These are phyloP conservation scores for Pectinophora gossypiella DNA, from an alignment of 1,140 invertebrate species.

Conservation along the genomic window DNA sequence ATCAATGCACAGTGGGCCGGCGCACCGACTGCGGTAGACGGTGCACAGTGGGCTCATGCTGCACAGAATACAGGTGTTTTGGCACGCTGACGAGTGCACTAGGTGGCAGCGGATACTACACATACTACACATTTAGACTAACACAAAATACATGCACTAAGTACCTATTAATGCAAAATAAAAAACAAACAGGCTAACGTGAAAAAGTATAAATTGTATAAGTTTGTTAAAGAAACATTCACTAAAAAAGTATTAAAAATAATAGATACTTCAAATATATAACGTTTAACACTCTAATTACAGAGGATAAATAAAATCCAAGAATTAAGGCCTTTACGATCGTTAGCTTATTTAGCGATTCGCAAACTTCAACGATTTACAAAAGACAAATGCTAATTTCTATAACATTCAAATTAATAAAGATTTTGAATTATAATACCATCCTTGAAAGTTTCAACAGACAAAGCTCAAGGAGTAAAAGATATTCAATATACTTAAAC, in stretches of 20 bases:
- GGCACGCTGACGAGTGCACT: slow-evolving; percentile 61
- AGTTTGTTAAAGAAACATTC: too few species aligned
- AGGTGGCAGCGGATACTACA: slow-evolving; percentile 58
- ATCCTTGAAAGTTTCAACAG: too few species aligned
- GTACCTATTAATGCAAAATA: not conserved
- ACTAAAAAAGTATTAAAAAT: too few species aligned
- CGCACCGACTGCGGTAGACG: slow-evolving; percentile 46
- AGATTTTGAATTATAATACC: too few species aligned
- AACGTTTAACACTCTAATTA: not conserved
- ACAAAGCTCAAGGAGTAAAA: too few species aligned
- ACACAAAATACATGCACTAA: not conserved
- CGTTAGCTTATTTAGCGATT: too few species aligned
- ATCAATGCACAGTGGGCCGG: slow-evolving; percentile 53
- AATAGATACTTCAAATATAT: not conserved
- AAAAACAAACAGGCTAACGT: not conserved
- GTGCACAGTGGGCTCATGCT: slow-evolving; percentile 45
- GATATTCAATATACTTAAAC: too few species aligned
- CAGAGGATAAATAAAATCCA: not conserved
- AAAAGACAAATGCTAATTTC: too few species aligned
- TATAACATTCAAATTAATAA: too few species aligned
- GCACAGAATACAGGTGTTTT: slow-evolving; percentile 58
- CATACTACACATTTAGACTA: slow-evolving; percentile 18
- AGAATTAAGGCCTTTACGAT: too few species aligned
- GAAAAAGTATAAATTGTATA: not conserved
- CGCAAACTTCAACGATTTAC: too few species aligned